These are phyloP conservation scores for Tringa solitaria DNA, from an alignment of 2,113 vertebrate genomes.

Conservation along the genomic window DNA sequence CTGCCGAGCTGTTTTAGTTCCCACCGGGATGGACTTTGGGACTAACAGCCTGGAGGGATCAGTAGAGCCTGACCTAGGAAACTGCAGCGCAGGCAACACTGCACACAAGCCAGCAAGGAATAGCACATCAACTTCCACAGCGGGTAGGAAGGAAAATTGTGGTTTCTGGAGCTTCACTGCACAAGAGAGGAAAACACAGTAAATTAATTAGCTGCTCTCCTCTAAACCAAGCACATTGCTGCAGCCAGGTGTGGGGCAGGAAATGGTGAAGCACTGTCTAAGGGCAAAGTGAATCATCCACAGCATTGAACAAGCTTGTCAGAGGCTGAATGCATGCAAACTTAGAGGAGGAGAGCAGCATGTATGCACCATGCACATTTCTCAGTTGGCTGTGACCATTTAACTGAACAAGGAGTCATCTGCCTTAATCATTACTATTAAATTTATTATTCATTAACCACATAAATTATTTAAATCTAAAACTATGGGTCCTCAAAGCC, in stretches of 20 bases:
- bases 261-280: background rate
- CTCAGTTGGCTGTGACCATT: conserved; percentile 19
- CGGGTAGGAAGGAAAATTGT: background rate
- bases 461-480: conserved; percentile 42
- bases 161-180: background rate
- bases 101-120: background rate
- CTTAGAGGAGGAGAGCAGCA: background rate
- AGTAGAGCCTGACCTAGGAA: background rate
- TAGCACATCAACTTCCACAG: background rate
- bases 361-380: background rate
- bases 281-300: background rate
- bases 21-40: background rate
- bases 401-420: conserved; percentile 47
- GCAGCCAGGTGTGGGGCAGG: background rate
- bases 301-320: background rate
- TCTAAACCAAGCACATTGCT: background rate
- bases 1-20: background rate
- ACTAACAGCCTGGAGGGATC: background rate
- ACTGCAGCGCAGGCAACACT: background rate
- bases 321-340: background rate
- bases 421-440: conserved; percentile 63
- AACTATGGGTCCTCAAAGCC: background rate
- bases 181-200: background rate
- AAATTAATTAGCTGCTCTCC: background rate
- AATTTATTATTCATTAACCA: conserved; percentile 62